Evolutionary conservation across 1,140 invertebrate species (phyloP).

Genomic region (Pseudomyrmex concolor): DNA sequence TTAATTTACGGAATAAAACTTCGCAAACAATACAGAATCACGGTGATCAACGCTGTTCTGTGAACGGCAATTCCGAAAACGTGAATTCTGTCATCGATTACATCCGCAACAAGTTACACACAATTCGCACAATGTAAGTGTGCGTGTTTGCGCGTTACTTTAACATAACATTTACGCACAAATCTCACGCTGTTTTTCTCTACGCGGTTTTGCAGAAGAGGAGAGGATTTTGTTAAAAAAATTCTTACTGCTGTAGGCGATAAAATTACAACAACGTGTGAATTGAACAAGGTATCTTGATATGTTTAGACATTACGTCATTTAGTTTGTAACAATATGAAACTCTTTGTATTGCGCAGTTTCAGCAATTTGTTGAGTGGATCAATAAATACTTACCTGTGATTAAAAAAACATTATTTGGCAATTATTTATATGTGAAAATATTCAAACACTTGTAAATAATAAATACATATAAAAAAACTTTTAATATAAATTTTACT

Average conservation of each 20-base stretch:
- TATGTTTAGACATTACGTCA: too few species aligned
- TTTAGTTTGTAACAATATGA: too few species aligned
- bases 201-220: conserved; percentile 57
- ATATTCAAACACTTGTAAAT: too few species aligned
- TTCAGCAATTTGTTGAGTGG: conserved; percentile 70
- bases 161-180: neutral
- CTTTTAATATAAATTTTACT: too few species aligned
- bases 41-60: conserved; percentile 76
- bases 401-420: conserved; percentile 55
- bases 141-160: neutral
- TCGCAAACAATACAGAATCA: conserved; percentile 79
- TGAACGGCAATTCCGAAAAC: conserved; percentile 63
- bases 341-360: conserved; percentile 52
- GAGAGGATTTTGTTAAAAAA: conserved; percentile 65
- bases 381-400: conserved; percentile 57
- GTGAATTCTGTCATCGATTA: conserved; percentile 64
- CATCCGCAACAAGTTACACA: conserved; percentile 65
- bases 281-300: conserved; percentile 68
- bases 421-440: too few species aligned
- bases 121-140: conserved; percentile 69
- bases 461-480: too few species aligned
- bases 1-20: conserved; percentile 54
- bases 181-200: neutral
- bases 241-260: conserved; percentile 67
- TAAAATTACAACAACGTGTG: conserved; percentile 57